Percentiles rank a stretch among this genome's conserved stretches.
These are phyloP conservation scores for Rhynchomys soricoides DNA, from an alignment of 2,113 vertebrate genomes.

Conservation along the genomic window DNA sequence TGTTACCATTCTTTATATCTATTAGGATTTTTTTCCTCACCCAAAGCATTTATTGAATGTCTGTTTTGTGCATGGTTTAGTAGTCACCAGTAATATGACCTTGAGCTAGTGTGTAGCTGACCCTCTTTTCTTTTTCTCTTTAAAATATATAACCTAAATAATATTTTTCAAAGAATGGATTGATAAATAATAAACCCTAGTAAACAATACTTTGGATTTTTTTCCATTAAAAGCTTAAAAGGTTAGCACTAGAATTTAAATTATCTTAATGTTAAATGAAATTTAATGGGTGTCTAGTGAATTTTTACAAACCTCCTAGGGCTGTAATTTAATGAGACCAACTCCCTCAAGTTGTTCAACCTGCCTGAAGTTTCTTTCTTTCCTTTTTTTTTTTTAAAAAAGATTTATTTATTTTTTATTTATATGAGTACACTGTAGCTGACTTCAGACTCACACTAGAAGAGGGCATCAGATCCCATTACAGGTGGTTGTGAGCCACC, in stretches of 20 bases:
- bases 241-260: slow-evolving; percentile 23
- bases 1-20: not conserved
- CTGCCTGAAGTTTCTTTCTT: slow-evolving; percentile 22
- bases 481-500: too few species aligned
- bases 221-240: slow-evolving; percentile 35
- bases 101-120: not conserved
- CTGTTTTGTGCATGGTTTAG: not conserved
- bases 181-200: not conserved
- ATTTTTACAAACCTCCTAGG: not conserved
- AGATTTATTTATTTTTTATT: too few species aligned
- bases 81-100: not conserved
- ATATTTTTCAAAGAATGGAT: slow-evolving; percentile 25
- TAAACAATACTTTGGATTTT: slow-evolving; percentile 50
- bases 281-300: slow-evolving; percentile 32
- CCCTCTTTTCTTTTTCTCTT: not conserved
- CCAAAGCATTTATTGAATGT: not conserved
- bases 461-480: too few species aligned
- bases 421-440: too few species aligned
- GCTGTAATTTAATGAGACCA: slow-evolving; percentile 24
- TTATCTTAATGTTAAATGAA: slow-evolving; percentile 55
- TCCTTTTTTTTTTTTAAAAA: too few species aligned
- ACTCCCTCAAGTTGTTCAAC: not conserved
- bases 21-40: not conserved
- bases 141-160: slow-evolving; percentile 9
- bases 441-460: too few species aligned